Evolutionary conservation across 2,888 invertebrate species (phyloP), one percentile per base, ranked within the genome.

Genomic region (Eretmocerus hayati): DNA sequence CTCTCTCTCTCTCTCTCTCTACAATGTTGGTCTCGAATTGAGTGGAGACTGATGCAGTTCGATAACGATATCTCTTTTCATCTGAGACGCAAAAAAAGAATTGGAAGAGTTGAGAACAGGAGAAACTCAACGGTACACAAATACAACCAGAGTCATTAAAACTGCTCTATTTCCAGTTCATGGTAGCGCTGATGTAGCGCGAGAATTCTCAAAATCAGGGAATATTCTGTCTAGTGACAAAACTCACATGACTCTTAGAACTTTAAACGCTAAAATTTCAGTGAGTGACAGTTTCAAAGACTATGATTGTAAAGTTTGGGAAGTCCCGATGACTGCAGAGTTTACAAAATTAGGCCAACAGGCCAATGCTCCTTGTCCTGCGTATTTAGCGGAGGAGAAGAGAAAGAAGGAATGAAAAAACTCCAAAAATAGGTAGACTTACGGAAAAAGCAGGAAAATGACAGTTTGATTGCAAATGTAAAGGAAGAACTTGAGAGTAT

Each of bases 401-500:
- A 30, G 8, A 30, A 30, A 30, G 30, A 30, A 30, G 13, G 13
- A 30, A 30, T 8, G 13, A 30, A 30, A 30, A 30, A 30, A n/a
- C n/a, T n/a, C n/a, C n/a, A 30, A 30, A 30, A 30, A 30, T 9
- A 30, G 13, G 8, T 30, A 9, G 13, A 13, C 13, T 30, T 30
- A 13, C 8, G 13, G 30, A 30, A 30, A 30, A 13, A 30, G 30
- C 13, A 35, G 8, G 2, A 35, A 15, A 35, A 9, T 9, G 16
- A 35, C 11, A 35, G 11, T 3, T 35, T 31, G 33, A 42, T 20
- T 20, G 19, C 37, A 22, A 16, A 49, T 38, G 37, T 31, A 48
- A 19, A 37, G 18, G 40, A 42, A 35, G 11, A 19, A 44, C n/a
- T n/a, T n/a, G n/a, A n/a, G n/a, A n/a, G n/a, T n/a, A n/a, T n/a